Evolutionary conservation across 2,113 vertebrate genomes (phyloP), one percentile per base, ranked within the genome.

Genomic region (Myocastor coypus): DNA sequence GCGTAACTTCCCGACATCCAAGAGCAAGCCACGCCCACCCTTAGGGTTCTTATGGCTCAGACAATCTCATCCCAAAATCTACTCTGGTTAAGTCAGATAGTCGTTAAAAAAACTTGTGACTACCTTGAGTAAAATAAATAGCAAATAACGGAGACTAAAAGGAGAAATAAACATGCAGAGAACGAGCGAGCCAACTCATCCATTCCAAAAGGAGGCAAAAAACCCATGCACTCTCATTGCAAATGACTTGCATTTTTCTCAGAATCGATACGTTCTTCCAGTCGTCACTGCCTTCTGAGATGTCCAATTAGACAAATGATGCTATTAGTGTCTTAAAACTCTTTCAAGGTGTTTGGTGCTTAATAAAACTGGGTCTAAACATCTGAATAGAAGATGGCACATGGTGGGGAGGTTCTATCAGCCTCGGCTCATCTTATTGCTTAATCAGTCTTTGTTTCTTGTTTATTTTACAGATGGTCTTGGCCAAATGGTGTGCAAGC

Each of bases 311-410:
- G 52, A 90, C 61, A 94, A 96, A 89, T 75, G 83, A 91, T 42
- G 50, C 50, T 32, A 22, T n/a, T 82, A 82, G 92, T 87, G 77
- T 84, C 83, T 96, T 59, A 94, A 97, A 98, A 94, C 73, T 83
- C 82, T 94, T 81, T 84, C 89, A 89, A 87, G 73, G 57, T 96
- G 95, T 96, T 89, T 95, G 95, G 85, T 63, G 89, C 78, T 96
- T 97, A 95, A 97, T 93, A 97, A 98, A 97, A 94, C 73, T 94
- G 89, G 30, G 8, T 88, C 69, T 93, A 94, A 96, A 96, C 93
- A 98, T 95, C 93, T 90, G 85, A 94, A 84, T 89, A 92, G 78
- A 40, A 57, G 83, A 94, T 24, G 89, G 78, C 75, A 83, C 26
- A 63, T 96, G n/a, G 24, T n/a, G n/a, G n/a, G n/a, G n/a, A n/a